phyloP scores from a whole-genome alignment of 1,140 invertebrate genomes.

The Paraescarpia echinospica region DNA sequence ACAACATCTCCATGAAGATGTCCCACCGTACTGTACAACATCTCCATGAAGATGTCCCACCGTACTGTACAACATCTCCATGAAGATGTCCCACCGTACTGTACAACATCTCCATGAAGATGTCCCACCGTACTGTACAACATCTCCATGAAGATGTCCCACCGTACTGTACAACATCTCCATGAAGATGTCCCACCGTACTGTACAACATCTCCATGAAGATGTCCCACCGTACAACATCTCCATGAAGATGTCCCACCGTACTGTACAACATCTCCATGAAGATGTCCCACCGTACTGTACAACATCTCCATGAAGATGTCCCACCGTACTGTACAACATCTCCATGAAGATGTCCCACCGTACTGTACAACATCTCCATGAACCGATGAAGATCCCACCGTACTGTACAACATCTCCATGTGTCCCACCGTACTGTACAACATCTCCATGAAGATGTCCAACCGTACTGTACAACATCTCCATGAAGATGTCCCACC shows the following conservation, averaged over 20 bases:
- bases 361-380: neutral
- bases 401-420: neutral
- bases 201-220: neutral
- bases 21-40: neutral
- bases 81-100: neutral
- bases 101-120: neutral
- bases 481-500: neutral
- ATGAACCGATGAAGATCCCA: neutral
- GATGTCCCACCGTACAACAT: no score
- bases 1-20: neutral
- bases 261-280: neutral
- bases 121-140: neutral
- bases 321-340: neutral
- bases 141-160: neutral
- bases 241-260: neutral
- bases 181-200: neutral
- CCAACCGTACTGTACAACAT: no score
- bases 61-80: neutral
- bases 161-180: neutral
- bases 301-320: neutral
- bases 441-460: no score
- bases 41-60: neutral
- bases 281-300: neutral
- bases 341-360: neutral
- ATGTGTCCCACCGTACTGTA: neutral